Base-by-base conservation (phyloP, 1,140 invertebrate genomes). In the Philaenus spumarius region DNA sequence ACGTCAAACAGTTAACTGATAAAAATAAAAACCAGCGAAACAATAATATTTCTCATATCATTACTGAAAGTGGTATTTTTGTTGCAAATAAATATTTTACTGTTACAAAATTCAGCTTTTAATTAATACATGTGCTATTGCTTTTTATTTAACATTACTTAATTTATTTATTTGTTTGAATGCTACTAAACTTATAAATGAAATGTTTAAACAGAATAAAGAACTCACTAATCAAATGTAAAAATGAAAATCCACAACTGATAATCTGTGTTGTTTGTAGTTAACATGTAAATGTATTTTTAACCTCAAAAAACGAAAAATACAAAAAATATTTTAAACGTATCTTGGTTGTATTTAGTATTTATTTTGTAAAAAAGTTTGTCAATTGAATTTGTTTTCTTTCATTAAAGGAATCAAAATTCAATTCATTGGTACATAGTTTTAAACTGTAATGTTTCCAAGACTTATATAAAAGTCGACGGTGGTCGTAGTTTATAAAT, bases 391-490 rank as follows among this genome's bases (percentile, higher is more conserved):
- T 45, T 56, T 4, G 34, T 56, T 56, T 56, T 56, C 54, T 56
- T 56, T 55, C 9, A 54, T 54, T 45, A 55, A 56, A 56, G 24
- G 54, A 46, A 56, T 26, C n/a, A 56, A 30, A 46, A 56, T 56
- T 56, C 54, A 56, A 56, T 56, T 56, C 14, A 12, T 55, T 46
- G 54, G 54, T 56, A 56, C 35, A 56, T 56, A 56, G 54, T 56
- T 56, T 56, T 56, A 56, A 56, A 46, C 54, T 56, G 54, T 56
- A 42, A 24, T 45, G 43, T 45, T 15, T 15, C 34, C 20, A 12
- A 30, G 42, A 22, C 24, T 20, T 12, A 3, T 17, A 23, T 11
- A 4, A 5, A 23, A 23, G 26, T 3, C 4, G 26, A 9, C 11
- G 15, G 22, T 34, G n/a, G n/a, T n/a, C n/a, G n/a, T n/a, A n/a